Evolutionary conservation across 2,888 invertebrate species (phyloP).

Genomic region (Agriotes lineatus): DNA sequence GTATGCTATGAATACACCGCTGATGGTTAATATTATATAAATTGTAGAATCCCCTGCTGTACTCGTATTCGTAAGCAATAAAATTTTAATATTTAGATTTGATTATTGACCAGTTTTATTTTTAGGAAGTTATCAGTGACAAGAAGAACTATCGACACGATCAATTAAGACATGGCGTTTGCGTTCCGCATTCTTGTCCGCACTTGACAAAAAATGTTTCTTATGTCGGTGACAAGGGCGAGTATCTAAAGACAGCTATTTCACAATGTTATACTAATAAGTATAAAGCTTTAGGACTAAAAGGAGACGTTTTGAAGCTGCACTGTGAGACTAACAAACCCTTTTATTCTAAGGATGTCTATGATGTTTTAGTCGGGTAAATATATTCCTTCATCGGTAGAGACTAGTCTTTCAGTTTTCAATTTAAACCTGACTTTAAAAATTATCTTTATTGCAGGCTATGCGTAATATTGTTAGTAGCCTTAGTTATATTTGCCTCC

Average conservation of each 20-base stretch:
- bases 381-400: too few species aligned
- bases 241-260: conserved; percentile 25
- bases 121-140: conserved; percentile 53
- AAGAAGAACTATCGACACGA: conserved; percentile 57
- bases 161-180: conserved; percentile 56
- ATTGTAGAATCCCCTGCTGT: too few species aligned
- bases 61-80: too few species aligned
- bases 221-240: neutral
- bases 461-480: neutral
- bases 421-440: too few species aligned
- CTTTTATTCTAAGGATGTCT: conserved; percentile 48
- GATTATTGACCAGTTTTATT: too few species aligned
- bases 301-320: conserved; percentile 49
- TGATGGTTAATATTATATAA: too few species aligned
- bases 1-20: too few species aligned
- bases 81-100: too few species aligned
- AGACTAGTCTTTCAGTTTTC: too few species aligned
- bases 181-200: conserved; percentile 54
- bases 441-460: too few species aligned
- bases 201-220: conserved; percentile 31
- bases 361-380: conserved; percentile 54
- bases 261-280: conserved; percentile 54
- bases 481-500: neutral
- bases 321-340: conserved; percentile 50
- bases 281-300: conserved; percentile 48